Percentiles rank a stretch among this genome's conserved stretches.
These are phyloP conservation scores for Lamellibrachia satsuma DNA, from an alignment of 2,888 invertebrate species.

Conservation along the genomic window DNA sequence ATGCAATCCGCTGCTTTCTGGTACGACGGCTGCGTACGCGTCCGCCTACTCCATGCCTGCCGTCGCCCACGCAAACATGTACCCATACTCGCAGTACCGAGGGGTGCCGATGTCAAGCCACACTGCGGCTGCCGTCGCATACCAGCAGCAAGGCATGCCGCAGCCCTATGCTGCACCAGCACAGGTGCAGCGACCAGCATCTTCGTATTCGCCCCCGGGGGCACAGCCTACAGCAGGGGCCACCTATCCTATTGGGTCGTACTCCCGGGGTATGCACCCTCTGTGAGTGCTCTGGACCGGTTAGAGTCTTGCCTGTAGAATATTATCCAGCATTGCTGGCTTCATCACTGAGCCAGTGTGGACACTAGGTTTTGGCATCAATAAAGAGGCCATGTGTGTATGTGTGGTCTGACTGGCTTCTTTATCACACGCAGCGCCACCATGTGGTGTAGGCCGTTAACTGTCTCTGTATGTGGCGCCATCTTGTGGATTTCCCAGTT, in stretches of 20 bases:
- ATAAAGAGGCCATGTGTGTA: neutral
- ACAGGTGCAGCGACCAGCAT: neutral
- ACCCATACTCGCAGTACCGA: neutral
- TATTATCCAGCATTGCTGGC: neutral
- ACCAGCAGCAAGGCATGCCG: neutral
- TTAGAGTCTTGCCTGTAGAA: neutral
- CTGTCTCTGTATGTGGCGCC: neutral
- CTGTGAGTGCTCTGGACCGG: neutral
- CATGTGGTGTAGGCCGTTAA: neutral
- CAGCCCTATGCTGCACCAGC: neutral
- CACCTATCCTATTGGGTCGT: neutral
- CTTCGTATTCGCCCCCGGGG: neutral
- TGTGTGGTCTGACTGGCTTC: neutral
- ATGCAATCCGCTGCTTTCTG: neutral
- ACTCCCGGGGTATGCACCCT: neutral
- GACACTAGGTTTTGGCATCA: constrained; percentile 5
- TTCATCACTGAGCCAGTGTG: neutral
- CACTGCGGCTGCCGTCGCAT: neutral
- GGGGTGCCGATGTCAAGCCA: neutral
- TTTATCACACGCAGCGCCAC: neutral
- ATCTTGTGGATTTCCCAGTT: neutral
- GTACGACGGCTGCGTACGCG: neutral
- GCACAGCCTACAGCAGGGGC: neutral
- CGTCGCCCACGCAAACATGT: neutral
- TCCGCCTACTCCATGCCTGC: neutral